Evolutionary conservation across 2,113 vertebrate genomes (phyloP).

Genomic region (Telmatochromis brichardi): DNA sequence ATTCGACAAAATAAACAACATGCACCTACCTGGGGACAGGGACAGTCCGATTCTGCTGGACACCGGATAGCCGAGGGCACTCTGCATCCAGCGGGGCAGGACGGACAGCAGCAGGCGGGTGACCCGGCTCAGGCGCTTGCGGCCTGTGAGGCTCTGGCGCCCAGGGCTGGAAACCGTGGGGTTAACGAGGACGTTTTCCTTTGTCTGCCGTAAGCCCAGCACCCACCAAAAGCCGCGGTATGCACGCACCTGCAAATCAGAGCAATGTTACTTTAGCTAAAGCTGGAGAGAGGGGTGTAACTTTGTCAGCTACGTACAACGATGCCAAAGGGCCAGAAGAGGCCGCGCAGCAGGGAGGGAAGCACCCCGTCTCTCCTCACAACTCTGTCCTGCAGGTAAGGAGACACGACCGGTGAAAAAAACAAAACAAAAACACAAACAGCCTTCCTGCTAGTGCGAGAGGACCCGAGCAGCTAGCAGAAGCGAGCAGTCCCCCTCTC

Average conservation of each 20-base stretch:
- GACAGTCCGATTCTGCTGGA: conserved; percentile 51
- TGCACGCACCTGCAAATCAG: conserved; percentile 30
- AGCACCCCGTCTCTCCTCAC: conserved; percentile 40
- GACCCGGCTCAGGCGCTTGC: conserved; percentile 54
- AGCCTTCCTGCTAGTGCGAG: neutral
- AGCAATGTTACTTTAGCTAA: neutral
- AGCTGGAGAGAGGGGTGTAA: neutral
- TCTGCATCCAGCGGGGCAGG: conserved; percentile 64
- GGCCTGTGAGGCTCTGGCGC: conserved; percentile 41
- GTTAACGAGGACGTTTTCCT: neutral
- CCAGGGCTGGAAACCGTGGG: neutral
- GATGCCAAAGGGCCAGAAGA: conserved; percentile 67
- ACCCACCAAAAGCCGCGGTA: conserved; percentile 60
- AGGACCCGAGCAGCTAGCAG: fast-evolving
- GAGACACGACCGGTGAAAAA: neutral
- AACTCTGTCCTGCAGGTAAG: conserved; percentile 20
- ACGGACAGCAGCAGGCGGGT: conserved; percentile 55
- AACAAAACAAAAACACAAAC: neutral
- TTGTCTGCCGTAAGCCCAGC: conserved; percentile 41
- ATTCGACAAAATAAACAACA: neutral
- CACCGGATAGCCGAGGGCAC: conserved; percentile 62
- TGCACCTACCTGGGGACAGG: conserved; percentile 62
- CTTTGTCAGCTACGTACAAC: conserved; percentile 44
- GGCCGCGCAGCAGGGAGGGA: conserved; percentile 31
- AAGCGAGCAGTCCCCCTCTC: neutral